Base-by-base conservation (phyloP, 2,888 invertebrate species). In the Drosophila glabriapex region DNA sequence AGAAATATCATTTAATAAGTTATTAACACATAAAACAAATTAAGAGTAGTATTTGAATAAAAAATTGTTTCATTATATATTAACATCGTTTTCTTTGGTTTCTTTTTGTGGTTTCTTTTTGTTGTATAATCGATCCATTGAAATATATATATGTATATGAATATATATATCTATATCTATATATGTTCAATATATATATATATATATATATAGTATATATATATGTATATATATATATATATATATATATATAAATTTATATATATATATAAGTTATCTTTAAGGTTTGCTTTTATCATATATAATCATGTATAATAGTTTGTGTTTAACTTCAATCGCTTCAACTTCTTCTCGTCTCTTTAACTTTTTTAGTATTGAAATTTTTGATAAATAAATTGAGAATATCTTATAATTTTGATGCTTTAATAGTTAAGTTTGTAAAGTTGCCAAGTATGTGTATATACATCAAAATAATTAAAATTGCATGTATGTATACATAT, bases 11-110 rank as follows among this genome's bases (percentile, higher is more conserved):
- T 90, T 86, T 89, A 89, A 89, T 89, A 89, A 82, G 90, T 85
- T 85, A 76, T 88, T 91, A 91, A 90, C 91, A 90, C 91, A 90
- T 87, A 90, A 90, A 90, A 83, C 85, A 90, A 90, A 90, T 89
- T 78, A 91, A 90, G 85, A 89, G 85, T 87, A 90, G 78, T 89
- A 86, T 89, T 89, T 90, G 82, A 89, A 88, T 90, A 89, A 88
- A 91, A 88, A 91, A 90, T 87, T 78, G 62, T 84, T 86, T 82
- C 58, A 76, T 87, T 85, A 73, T 75, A 74, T 83, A 76, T 73
- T 90, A 89, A 82, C 88, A 77, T 80, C 64, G 33, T 85, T 80
- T 77, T 74, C 65, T 75, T 67, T 59, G 43, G 22, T 43, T 43
- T 65, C 59, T 64, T 33, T 61, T 63, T 68, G 56, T 58, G 69